Percentiles rank a stretch among this genome's conserved stretches.
These are phyloP conservation scores for Lymantria monacha DNA, from an alignment of 2,888 invertebrate genomes.

Conservation along the genomic window DNA sequence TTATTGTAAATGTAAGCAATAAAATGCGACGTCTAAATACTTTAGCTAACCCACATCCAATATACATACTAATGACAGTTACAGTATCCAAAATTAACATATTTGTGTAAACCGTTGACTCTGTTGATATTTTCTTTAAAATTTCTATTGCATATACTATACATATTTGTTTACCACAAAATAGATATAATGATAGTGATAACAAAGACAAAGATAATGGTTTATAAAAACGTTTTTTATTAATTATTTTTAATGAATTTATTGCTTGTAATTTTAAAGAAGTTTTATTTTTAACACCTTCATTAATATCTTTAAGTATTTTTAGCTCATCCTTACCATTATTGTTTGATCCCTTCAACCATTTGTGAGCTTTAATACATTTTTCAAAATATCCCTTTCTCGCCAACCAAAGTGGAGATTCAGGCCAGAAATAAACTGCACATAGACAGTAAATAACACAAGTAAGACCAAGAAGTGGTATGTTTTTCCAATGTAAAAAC, in stretches of 20 bases:
- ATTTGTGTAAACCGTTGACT: conserved; percentile 33
- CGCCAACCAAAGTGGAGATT: conserved; percentile 9
- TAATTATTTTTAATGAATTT: background rate
- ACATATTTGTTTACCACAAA: conserved; percentile 42
- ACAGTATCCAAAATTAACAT: conserved; percentile 44
- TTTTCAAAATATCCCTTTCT: background rate
- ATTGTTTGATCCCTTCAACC: conserved; percentile 8
- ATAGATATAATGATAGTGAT: conserved; percentile 33
- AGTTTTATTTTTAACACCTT: background rate
- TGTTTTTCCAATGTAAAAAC: conserved; percentile 41
- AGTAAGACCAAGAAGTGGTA: conserved; percentile 32
- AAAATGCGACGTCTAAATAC: conserved; percentile 28
- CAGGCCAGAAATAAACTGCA: conserved; percentile 33
- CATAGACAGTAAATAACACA: conserved; percentile 22
- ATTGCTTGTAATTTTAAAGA: background rate
- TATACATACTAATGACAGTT: conserved; percentile 36
- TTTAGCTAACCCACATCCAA: conserved; percentile 33
- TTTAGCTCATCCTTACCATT: background rate
- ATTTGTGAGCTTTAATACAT: conserved; percentile 2
- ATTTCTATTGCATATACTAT: conserved; percentile 41
- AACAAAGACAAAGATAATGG: conserved; percentile 30
- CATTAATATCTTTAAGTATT: background rate
- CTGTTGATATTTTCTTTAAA: conserved; percentile 36
- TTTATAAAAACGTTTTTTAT: conserved; percentile 32
- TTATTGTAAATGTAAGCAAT: conserved; percentile 22